Evolutionary conservation across 2,113 vertebrate genomes (phyloP), one percentile per base, ranked within the genome.

Genomic region (Hirundichthys speculiger): DNA sequence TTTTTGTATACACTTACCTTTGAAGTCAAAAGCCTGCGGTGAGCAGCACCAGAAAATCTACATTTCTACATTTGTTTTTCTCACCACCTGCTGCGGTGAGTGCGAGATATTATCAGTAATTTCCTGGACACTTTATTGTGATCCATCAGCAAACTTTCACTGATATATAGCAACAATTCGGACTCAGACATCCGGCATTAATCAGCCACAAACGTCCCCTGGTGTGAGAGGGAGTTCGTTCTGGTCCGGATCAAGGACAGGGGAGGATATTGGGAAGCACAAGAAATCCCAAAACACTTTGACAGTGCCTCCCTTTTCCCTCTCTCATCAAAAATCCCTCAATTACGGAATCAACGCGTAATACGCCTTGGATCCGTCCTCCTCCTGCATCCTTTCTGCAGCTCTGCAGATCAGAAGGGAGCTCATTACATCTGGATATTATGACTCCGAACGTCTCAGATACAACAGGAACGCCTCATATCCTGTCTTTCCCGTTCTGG

Each of bases 371-470:
- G 48, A 38, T 73, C 24, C 47, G 34, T 15, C 42, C 54, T 27
- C 42, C 27, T 30, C 25, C 53, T 21, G 47, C 2, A 20, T 51
- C 53, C 50, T 41, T 38, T 19, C n/a, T 38, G 34, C 38, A 48
- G 27, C 43, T 56, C 45, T 68, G 59, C 56, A 84, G 69, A 84
- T 82, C 67, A 77, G 77, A 86, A 25, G 40, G 57, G 40, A 77
- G 67, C 77, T 86, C 61, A 66, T 86, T 84, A 77, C 69, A 38
- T 30, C 18, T 56, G 57, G 61, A 79, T 66, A 73, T 75, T 68
- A 69, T 54, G 30, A 34, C 30, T 34, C 30, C 30, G n/a, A 34
- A 10, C 30, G 11, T 34, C 30, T 34, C 30, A 34, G 11, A 34
- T 34, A 34, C 30, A 74, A 62, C 69, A 71, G 55, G 60, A 56